A percentile compares a stretch with the other conserved stretches of the same genome.
Evolutionary conservation across 30 jellyfish, hydroid and myxozoan genomes (phyloP).

Genomic region (Haliclystus octoradiatus): DNA sequence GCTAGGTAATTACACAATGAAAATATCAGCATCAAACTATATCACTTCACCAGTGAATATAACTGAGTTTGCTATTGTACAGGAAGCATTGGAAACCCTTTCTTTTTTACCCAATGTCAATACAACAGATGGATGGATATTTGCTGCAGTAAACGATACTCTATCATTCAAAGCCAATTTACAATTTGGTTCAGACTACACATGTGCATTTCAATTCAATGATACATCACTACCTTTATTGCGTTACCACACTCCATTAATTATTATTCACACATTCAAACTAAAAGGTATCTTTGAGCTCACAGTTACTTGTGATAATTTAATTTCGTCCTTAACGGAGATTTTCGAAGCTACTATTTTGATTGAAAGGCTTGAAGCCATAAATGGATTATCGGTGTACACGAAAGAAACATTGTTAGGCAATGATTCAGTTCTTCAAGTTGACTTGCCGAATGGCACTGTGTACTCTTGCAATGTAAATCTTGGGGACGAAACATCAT

Average conservation of each 20-base stretch:
- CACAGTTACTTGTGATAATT: conserved; percentile 57
- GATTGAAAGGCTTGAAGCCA: conserved; percentile 46
- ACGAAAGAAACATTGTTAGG: conserved; percentile 40
- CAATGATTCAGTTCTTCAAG: conserved; percentile 13
- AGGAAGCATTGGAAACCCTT: conserved; percentile 41
- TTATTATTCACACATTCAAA: conserved; percentile 28
- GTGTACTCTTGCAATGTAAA: conserved; percentile 60
- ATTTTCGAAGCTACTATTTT: conserved; percentile 34
- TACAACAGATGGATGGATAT: conserved; percentile 34
- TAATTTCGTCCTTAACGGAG: conserved; percentile 31
- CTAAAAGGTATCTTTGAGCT: conserved; percentile 39
- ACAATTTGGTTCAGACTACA: conserved; percentile 42
- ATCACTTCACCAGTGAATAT: conserved; percentile 23
- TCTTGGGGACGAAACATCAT: conserved; percentile 60
- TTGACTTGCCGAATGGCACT: conserved; percentile 62
- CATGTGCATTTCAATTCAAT: conserved; percentile 39
- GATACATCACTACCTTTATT: conserved; percentile 13
- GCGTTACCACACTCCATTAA: neutral
- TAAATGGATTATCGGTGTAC: conserved; percentile 26
- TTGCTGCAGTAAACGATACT: conserved; percentile 31
- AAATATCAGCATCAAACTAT: conserved; percentile 39
- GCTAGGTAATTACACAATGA: conserved; percentile 35
- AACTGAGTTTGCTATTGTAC: conserved; percentile 32
- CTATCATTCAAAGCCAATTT: conserved; percentile 16
- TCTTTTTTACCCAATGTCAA: conserved; percentile 16